Evolutionary conservation across 2,113 vertebrate species (phyloP), one percentile per base, ranked within the genome.

Genomic region (Sula dactylatra): DNA sequence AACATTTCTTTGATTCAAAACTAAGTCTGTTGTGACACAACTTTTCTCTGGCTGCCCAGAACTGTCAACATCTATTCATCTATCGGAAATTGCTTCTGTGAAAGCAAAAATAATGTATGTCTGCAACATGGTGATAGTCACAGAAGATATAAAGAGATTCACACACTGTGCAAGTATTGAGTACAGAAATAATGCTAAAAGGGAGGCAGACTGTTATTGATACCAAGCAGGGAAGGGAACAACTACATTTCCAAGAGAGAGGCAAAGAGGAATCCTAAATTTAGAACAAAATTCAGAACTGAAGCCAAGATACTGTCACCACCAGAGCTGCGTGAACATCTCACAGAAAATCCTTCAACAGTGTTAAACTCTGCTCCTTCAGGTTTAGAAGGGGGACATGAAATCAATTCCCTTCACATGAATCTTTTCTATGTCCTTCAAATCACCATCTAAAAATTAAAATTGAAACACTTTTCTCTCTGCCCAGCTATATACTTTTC

Each of bases 221-320:
- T 95, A 97, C 80, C 89, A 93, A 96, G 92, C 94, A 97, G 95
- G 50, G 86, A 91, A 95, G 88, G 91, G 95, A 92, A 94, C 93
- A 97, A 96, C 95, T 93, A 96, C 83, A 96, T 88, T 95, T 97
- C 93, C 93, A 95, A 95, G 92, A 93, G 78, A 96, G 81, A 94
- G 50, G 92, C 82, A 86, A 96, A 97, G 79, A 95, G 66, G 91
- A 96, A 94, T 94, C 85, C 97, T 97, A 97, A 97, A 97, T 97
- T 97, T 97, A 97, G 97, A 97, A 96, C 69, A 79, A 97, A 95
- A 97, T 88, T 95, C 93, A 84, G 77, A 96, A 95, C 77, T 55
- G 89, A 95, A 96, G 97, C 97, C 97, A 97, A 97, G 93, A 96
- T 94, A 81, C 96, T 97, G 96, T 97, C 97, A 97, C 59, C 95